Evolutionary conservation across 2,888 invertebrate species (phyloP).

Genomic region (Eupithecia vulgata): DNA sequence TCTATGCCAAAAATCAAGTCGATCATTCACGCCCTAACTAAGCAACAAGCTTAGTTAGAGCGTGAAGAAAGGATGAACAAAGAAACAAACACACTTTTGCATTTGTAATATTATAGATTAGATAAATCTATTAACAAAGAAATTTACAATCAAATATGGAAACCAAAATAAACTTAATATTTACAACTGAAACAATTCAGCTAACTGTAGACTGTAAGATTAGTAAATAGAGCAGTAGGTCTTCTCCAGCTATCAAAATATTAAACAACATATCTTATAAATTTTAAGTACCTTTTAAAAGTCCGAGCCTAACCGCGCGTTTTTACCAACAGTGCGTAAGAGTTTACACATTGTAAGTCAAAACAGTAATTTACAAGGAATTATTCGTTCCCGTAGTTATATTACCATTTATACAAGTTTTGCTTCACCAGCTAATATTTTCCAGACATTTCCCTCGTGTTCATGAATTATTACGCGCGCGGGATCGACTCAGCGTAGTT

Average conservation of each 20-base stretch:
- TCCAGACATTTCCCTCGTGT: constrained; percentile 11
- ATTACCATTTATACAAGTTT: constrained; percentile 5
- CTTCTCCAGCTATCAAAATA: neutral
- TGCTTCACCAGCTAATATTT: constrained; percentile 9
- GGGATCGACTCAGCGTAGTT: constrained; percentile 12
- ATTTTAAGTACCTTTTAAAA: neutral
- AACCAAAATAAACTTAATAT: too few relatives aligned
- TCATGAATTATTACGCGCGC: constrained; percentile 17
- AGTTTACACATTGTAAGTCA: neutral
- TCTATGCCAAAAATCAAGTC: too few relatives aligned
- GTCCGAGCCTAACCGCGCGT: neutral
- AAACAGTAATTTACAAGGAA: neutral
- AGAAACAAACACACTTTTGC: too few relatives aligned
- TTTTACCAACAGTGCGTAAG: neutral
- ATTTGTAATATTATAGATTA: too few relatives aligned
- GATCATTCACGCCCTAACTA: too few relatives aligned
- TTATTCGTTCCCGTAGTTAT: constrained; percentile 1
- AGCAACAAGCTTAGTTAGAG: too few relatives aligned
- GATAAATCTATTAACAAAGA: too few relatives aligned
- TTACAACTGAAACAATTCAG: too few relatives aligned
- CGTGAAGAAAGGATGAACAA: too few relatives aligned
- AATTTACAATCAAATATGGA: too few relatives aligned
- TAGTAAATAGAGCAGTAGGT: neutral
- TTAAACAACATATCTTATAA: neutral
- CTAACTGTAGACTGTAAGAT: too few relatives aligned